Base-by-base conservation (phyloP, 2,888 invertebrate genomes). In the Drosophila atroscutellata region DNA sequence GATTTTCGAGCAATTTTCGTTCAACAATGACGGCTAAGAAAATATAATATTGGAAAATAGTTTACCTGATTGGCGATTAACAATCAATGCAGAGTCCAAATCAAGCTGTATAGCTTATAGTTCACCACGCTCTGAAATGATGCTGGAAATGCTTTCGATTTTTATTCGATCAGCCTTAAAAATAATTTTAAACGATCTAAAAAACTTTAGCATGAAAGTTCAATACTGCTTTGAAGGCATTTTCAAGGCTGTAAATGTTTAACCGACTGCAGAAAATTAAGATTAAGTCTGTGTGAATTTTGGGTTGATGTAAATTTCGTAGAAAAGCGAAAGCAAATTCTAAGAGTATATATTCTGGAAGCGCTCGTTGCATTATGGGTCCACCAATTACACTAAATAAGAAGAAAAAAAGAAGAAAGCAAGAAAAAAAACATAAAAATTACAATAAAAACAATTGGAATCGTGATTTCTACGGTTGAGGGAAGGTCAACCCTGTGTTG, bases 401-500 rank as follows among this genome's bases (percentile, higher is more conserved):
- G 13, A 13, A 4, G 3, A 24, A 1, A 18, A 5, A 18, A 28
- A 11, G 39, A 9, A 39, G 13, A 34, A 20, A 34, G 15, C 15
- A 32, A 52, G n/a, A 15, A 13, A 15, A 52, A 69, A 72, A 63
- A 65, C 37, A 45, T 47, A 20, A 55, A 73, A 85, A 76, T 80
- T 83, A 77, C 65, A 72, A 66, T 68, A 59, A 71, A 68, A 69
- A 52, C 39, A 71, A 71, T 37, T 52, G 32, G 65, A 69, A 75
- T 77, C 77, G 74, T 84, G 84, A 71, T 67, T 60, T 45, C 6
- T 11, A 15, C 20, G 36, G 50, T n/a, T 26, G 24, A 34, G 66
- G 69, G 54, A 77, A 73, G 88, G 86, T 83, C 86, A 85, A 81
- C 81, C 76, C 77, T 63, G 59, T 59, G 75, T 62, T 56, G 80